These are phyloP conservation scores for Dynastes maya DNA, from an alignment of 2,888 invertebrate genomes.

Conservation along the genomic window DNA sequence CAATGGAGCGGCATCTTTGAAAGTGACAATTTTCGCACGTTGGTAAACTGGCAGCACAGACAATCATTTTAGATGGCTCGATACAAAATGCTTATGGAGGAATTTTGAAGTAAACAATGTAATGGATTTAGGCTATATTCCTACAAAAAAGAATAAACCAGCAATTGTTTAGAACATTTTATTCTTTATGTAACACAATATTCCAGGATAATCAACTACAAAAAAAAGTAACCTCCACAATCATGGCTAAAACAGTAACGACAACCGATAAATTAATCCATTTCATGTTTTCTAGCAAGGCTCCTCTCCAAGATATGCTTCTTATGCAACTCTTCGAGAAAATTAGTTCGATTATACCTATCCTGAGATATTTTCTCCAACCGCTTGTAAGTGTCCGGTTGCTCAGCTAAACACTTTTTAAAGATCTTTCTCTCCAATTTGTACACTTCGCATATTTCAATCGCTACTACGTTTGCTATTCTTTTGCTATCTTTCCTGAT, in stretches of 20 bases:
- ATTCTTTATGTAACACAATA: no score
- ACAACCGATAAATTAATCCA: background rate
- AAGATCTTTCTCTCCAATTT: conserved; percentile 70
- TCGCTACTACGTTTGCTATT: conserved; percentile 75
- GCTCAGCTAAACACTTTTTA: conserved; percentile 36
- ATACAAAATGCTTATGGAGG: no score
- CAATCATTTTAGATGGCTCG: no score
- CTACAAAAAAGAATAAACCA: no score
- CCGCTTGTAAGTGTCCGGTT: conserved; percentile 43
- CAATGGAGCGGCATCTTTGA: no score
- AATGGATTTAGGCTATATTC: no score
- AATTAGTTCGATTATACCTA: conserved; percentile 43
- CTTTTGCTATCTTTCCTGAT: conserved; percentile 74
- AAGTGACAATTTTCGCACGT: no score
- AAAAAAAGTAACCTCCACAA: no score
- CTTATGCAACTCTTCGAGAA: conserved; percentile 52
- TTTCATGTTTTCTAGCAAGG: conserved; percentile 40
- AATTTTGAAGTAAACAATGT: no score
- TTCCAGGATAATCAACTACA: no score
- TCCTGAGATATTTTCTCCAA: conserved; percentile 49
- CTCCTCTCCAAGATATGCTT: conserved; percentile 50
- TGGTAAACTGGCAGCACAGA: no score
- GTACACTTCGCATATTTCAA: conserved; percentile 77
- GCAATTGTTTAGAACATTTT: no score
- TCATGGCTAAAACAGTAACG: background rate